A percentile compares a stretch with the other conserved stretches of the same genome.
Conservation (phyloP, 2,888 invertebrate species). For the Mythimna vitellina region DNA sequence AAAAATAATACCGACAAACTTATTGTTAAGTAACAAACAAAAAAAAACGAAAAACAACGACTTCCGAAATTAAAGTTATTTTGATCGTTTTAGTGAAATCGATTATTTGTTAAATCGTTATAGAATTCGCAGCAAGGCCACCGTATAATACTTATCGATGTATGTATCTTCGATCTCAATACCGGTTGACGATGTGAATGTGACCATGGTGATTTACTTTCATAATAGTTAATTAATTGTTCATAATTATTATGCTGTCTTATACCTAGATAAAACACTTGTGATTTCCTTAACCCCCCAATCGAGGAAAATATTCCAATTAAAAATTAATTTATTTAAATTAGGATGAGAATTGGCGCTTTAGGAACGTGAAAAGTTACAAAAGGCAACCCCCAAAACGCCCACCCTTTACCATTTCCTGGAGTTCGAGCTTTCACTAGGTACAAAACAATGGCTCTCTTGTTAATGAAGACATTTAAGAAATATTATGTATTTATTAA, state of each 20-base stretch:
- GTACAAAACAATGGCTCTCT: conserved; percentile 10
- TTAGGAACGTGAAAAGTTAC: conserved; percentile 13
- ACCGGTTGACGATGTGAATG: background rate
- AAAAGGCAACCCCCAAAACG: background rate
- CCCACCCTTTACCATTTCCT: background rate
- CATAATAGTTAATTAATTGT: conserved; percentile 2
- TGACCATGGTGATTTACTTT: background rate
- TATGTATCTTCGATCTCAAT: no score
- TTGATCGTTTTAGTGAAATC: no score
- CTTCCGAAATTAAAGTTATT: no score
- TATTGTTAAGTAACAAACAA: no score
- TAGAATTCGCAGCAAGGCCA: no score
- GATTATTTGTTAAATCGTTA: no score
- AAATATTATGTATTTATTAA: conserved; percentile 9
- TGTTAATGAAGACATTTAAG: background rate
- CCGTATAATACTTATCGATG: no score
- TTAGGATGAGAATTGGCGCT: background rate
- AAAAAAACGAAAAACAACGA: no score
- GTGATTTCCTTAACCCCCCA: background rate
- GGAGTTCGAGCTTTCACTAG: background rate
- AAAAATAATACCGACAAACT: no score
- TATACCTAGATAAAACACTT: background rate
- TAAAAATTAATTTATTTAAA: conserved; percentile 7
- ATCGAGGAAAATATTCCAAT: background rate
- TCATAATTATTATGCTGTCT: background rate